Percentiles rank a stretch among this genome's conserved stretches.
Conservation (phyloP, 2,888 invertebrate genomes). For the Rosalia funebris region DNA sequence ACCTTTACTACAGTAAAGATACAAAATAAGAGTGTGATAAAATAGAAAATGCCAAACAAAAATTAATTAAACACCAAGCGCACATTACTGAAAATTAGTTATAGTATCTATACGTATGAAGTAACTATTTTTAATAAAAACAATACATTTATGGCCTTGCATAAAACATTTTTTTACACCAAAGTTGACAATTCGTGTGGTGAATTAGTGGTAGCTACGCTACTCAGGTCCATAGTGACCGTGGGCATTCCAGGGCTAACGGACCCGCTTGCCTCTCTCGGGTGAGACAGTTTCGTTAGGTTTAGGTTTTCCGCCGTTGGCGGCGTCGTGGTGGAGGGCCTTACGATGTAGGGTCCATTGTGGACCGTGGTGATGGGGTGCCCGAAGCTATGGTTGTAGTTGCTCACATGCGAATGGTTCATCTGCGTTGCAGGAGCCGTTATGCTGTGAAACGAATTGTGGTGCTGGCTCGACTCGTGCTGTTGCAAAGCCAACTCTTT, state of each 20-base stretch:
- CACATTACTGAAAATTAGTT: too few relatives aligned
- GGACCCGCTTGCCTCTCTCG: conserved; percentile 70
- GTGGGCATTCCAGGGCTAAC: conserved; percentile 72
- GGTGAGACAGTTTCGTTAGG: conserved; percentile 57
- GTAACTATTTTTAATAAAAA: too few relatives aligned
- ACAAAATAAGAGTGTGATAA: conserved; percentile 11
- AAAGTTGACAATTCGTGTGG: conserved; percentile 78
- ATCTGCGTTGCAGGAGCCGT: conserved; percentile 46
- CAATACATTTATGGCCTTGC: not conserved
- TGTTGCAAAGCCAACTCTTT: conserved; percentile 67
- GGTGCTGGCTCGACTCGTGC: conserved; percentile 52
- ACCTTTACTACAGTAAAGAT: conserved; percentile 13
- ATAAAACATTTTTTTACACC: conserved; percentile 64
- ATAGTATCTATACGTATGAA: too few relatives aligned
- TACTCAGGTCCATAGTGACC: conserved; percentile 69
- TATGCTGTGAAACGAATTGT: conserved; percentile 58
- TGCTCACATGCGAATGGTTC: conserved; percentile 59
- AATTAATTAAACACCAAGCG: too few relatives aligned
- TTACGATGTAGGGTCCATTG: conserved; percentile 70
- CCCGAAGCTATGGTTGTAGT: conserved; percentile 59
- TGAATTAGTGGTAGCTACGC: conserved; percentile 72
- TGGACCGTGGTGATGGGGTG: conserved; percentile 56
- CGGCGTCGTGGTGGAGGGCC: conserved; percentile 72
- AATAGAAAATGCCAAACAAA: too few relatives aligned
- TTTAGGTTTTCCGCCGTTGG: conserved; percentile 59